Conservation (phyloP, 2,888 invertebrate genomes). For the Epinotia bilunana region DNA sequence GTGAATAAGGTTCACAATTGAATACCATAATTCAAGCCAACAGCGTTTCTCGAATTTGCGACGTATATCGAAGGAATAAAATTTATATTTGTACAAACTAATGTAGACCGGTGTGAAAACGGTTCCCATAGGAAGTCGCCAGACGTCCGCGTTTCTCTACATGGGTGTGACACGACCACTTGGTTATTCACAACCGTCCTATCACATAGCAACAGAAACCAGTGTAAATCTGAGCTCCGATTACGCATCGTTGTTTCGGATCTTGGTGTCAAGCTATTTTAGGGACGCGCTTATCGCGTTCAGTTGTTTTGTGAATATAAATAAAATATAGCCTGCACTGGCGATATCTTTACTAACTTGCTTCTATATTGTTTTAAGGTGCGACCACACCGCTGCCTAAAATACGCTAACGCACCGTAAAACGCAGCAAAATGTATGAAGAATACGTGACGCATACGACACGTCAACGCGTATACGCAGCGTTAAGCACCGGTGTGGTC, state of each 20-base stretch:
- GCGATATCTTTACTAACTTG: background rate
- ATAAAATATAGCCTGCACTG: background rate
- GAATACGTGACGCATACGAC: no score
- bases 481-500: no score
- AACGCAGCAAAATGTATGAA: no score
- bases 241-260: background rate
- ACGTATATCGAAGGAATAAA: background rate
- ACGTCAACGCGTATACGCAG: no score
- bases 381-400: no score
- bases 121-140: slow-evolving; percentile 28
- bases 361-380: background rate
- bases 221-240: background rate
- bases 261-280: background rate
- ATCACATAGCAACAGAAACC: background rate
- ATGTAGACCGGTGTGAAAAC: slow-evolving; percentile 6
- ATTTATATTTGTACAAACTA: background rate
- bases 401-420: no score
- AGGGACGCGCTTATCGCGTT: background rate
- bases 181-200: background rate
- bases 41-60: background rate
- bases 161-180: slow-evolving; percentile 17
- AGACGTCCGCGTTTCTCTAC: slow-evolving; percentile 37
- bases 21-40: background rate
- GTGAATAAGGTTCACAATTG: background rate
- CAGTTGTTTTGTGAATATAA: background rate